Conservation (phyloP, 2,113 vertebrate species). For the Phaethon lepturus region DNA sequence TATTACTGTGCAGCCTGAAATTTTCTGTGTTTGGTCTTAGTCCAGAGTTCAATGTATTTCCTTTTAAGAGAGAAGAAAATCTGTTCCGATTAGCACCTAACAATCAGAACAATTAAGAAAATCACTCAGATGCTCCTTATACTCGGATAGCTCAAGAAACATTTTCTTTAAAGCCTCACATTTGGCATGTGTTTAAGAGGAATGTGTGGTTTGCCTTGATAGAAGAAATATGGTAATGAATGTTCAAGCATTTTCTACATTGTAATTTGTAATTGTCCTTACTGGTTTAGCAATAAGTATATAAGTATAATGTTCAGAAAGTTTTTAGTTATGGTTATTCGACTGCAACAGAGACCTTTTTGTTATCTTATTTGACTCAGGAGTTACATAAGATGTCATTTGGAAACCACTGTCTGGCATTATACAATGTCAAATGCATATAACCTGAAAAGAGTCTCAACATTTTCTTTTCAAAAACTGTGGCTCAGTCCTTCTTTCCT, state of each 20-base stretch:
- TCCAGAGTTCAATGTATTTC: not conserved
- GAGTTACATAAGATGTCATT: not conserved
- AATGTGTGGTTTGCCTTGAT: constrained; percentile 32
- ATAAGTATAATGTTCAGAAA: constrained; percentile 6
- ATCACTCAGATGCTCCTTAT: not conserved
- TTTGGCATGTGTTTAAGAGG: not conserved
- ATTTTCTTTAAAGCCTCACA: not conserved
- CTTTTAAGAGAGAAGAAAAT: not conserved
- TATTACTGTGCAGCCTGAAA: not conserved
- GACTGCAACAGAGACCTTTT: not conserved
- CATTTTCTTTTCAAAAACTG: not conserved
- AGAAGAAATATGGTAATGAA: constrained; percentile 28
- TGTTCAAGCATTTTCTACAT: not conserved
- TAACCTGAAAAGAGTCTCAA: not conserved
- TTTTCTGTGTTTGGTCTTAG: not conserved
- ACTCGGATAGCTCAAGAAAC: not conserved
- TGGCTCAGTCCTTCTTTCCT: not conserved
- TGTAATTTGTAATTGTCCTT: not conserved
- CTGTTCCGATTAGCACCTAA: not conserved
- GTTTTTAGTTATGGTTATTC: not conserved
- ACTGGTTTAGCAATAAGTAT: constrained; percentile 17
- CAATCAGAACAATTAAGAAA: not conserved
- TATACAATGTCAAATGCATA: not conserved
- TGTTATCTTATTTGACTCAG: not conserved
- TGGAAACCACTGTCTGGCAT: not conserved